phyloP scores from a whole-genome alignment of 2,888 invertebrate species.

The Baronia brevicornis region DNA sequence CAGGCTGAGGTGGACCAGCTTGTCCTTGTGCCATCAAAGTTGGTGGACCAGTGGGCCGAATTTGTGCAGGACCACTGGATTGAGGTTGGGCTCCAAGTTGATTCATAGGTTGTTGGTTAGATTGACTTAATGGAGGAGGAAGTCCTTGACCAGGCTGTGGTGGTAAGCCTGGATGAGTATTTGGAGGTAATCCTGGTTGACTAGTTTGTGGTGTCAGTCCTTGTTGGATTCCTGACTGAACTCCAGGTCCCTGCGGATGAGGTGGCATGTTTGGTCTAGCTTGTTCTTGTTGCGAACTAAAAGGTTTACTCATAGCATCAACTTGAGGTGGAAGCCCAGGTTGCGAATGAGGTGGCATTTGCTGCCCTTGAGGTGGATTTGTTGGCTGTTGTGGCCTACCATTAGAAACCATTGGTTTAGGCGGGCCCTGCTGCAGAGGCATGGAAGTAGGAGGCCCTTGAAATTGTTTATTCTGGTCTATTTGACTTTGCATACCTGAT shows the following conservation, averaged over 20 bases:
- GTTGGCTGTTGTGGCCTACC: constrained; percentile 25
- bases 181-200: constrained; percentile 25
- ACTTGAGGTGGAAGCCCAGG: constrained; percentile 23
- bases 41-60: not conserved
- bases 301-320: constrained; percentile 18
- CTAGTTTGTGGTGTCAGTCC: constrained; percentile 23
- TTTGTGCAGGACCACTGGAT: too few species aligned
- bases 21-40: constrained; percentile 9
- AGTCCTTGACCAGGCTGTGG: constrained; percentile 29
- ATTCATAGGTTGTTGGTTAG: too few species aligned
- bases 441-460: constrained; percentile 26
- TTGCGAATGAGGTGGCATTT: constrained; percentile 31
- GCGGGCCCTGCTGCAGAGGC: constrained; percentile 20
- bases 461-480: constrained; percentile 14
- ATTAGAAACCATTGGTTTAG: constrained; percentile 35
- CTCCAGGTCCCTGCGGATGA: constrained; percentile 22
- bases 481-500: constrained; percentile 11
- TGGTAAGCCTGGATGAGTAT: constrained; percentile 25
- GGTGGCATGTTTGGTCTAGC: constrained; percentile 19
- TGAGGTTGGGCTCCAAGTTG: too few species aligned
- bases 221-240: constrained; percentile 23
- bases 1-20: constrained; percentile 12
- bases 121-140: constrained; percentile 16
- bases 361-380: constrained; percentile 21
- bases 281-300: constrained; percentile 14